These are phyloP conservation scores for Cephus cinctus DNA, from an alignment of 1,140 invertebrate genomes.

Conservation along the genomic window DNA sequence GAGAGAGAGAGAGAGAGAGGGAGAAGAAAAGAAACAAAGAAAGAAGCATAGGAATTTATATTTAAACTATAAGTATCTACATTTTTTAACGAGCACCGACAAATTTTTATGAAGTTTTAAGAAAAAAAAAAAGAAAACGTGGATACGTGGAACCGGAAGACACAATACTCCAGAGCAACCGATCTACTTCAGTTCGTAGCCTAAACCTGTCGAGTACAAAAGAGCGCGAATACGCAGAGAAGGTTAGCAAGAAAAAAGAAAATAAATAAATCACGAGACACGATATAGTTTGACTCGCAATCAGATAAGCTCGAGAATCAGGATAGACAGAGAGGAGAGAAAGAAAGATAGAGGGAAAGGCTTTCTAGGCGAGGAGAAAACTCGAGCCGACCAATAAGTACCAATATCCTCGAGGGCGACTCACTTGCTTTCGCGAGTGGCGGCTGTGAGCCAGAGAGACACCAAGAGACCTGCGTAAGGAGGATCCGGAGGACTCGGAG, in stretches of 20 bases:
- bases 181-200: conserved; percentile 56
- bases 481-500: not conserved
- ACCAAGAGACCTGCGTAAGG: too few species aligned
- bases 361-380: not conserved
- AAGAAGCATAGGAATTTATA: conserved; percentile 19
- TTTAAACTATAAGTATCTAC: conserved; percentile 21
- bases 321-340: conserved; percentile 8
- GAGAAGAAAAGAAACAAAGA: conserved; percentile 9
- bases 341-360: not conserved
- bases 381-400: not conserved
- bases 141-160: too few species aligned
- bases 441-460: too few species aligned
- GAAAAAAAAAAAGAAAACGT: conserved; percentile 9
- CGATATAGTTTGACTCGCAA: too few species aligned
- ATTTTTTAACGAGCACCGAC: conserved; percentile 13
- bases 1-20: conserved; percentile 10
- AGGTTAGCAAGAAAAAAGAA: not conserved
- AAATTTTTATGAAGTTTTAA: conserved; percentile 25
- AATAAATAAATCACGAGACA: conserved; percentile 1
- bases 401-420: too few species aligned
- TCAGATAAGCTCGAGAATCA: too few species aligned
- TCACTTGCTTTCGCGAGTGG: too few species aligned
- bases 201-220: conserved; percentile 59
- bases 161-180: not conserved
- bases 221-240: conserved; percentile 5